These are phyloP conservation scores for Saxidomus purpurata DNA, from an alignment of 1,140 invertebrate species.

Conservation along the genomic window DNA sequence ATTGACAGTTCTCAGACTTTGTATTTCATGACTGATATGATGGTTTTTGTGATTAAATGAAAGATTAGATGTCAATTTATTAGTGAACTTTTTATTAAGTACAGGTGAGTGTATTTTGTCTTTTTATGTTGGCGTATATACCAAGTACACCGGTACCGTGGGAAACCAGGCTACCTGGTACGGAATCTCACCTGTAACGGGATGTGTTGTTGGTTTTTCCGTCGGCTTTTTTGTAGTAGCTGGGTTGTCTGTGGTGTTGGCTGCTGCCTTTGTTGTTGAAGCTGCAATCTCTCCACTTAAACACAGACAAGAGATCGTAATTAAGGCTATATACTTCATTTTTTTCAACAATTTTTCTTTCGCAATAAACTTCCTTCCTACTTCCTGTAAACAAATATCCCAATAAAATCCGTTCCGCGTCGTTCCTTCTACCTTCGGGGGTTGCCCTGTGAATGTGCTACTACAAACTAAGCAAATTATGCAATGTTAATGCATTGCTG, in stretches of 20 bases:
- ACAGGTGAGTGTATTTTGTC: too few relatives aligned
- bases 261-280: background rate
- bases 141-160: background rate
- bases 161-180: too few relatives aligned
- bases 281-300: background rate
- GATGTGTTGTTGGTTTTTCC: background rate
- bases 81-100: too few relatives aligned
- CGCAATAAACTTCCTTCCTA: conserved; percentile 25
- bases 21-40: too few relatives aligned
- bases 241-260: background rate
- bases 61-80: too few relatives aligned
- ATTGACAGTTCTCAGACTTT: too few relatives aligned
- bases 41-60: too few relatives aligned
- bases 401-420: background rate
- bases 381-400: background rate
- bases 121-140: too few relatives aligned
- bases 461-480: too few relatives aligned
- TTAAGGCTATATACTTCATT: background rate
- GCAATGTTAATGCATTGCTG: too few relatives aligned
- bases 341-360: background rate
- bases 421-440: background rate
- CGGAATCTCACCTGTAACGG: background rate
- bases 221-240: background rate
- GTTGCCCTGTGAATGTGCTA: too few relatives aligned
- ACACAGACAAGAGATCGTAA: background rate